phyloP scores from a whole-genome alignment of 2,113 vertebrate species.

The Pelobates fuscus region DNA sequence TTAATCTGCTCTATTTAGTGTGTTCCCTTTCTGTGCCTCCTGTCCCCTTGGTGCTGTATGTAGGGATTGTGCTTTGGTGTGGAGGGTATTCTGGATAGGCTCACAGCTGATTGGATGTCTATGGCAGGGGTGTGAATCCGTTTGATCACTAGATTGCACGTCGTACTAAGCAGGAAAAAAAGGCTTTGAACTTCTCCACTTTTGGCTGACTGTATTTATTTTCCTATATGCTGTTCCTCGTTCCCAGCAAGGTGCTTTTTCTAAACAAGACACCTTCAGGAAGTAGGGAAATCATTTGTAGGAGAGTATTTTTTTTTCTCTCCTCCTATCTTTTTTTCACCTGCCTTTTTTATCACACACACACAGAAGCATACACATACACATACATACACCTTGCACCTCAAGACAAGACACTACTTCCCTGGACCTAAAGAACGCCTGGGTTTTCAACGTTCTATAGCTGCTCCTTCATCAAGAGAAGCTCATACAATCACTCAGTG shows the following conservation, averaged over 20 bases:
- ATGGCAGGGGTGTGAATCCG: slow-evolving; percentile 85
- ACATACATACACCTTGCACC: slow-evolving; percentile 55
- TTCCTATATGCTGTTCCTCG: slow-evolving; percentile 72
- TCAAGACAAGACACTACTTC: slow-evolving; percentile 41
- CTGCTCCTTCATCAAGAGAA: slow-evolving; percentile 46
- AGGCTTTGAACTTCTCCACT: slow-evolving; percentile 93
- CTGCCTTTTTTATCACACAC: slow-evolving; percentile 39
- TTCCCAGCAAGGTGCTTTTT: slow-evolving; percentile 83
- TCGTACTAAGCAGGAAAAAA: slow-evolving; percentile 78
- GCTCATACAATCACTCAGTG: slow-evolving; percentile 2
- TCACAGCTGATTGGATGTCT: slow-evolving; percentile 86
- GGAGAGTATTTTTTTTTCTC: slow-evolving; percentile 26
- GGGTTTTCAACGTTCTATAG: slow-evolving; percentile 31
- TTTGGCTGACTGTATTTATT: slow-evolving; percentile 76
- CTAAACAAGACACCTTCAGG: slow-evolving; percentile 71
- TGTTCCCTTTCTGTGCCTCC: slow-evolving; percentile 50
- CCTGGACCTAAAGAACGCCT: slow-evolving; percentile 18
- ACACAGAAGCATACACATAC: slow-evolving; percentile 6
- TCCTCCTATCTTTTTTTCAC: slow-evolving; percentile 8
- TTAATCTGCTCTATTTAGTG: slow-evolving; percentile 51
- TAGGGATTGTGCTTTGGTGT: slow-evolving; percentile 55
- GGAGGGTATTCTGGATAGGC: slow-evolving; percentile 74
- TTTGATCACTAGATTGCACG: slow-evolving; percentile 90
- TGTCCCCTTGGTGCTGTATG: slow-evolving; percentile 48
- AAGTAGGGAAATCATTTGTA: slow-evolving; percentile 47